phyloP scores from a whole-genome alignment of 2,797 vertebrate genomes.

The Gila robusta region DNA sequence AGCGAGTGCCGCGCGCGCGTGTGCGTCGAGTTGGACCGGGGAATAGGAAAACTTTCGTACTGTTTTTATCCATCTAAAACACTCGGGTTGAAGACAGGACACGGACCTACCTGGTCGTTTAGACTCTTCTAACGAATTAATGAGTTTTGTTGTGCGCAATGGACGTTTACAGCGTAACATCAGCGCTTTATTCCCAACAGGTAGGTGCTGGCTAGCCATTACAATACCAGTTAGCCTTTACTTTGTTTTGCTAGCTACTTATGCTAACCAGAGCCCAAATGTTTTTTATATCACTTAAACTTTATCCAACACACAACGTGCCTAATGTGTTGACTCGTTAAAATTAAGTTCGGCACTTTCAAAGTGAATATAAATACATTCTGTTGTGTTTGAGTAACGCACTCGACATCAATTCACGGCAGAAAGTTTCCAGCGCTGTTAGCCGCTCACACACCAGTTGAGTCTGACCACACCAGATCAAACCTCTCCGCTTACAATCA shows the following conservation, averaged over 20 bases:
- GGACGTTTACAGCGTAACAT: conserved; percentile 54
- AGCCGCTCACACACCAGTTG: conserved; percentile 29
- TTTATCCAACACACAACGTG: not conserved
- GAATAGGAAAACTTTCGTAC: conserved; percentile 50
- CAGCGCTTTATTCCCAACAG: conserved; percentile 61
- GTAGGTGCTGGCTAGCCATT: conserved; percentile 60
- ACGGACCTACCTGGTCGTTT: too few relatives aligned
- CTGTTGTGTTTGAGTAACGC: not conserved
- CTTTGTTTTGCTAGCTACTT: conserved; percentile 53
- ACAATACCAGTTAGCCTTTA: conserved; percentile 52
- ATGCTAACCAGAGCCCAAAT: conserved; percentile 18
- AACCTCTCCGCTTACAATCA: conserved; percentile 7
- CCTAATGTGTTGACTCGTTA: not conserved
- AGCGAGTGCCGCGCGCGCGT: conserved; percentile 72
- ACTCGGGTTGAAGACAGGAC: not conserved
- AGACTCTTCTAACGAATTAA: not conserved
- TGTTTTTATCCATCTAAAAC: conserved; percentile 10
- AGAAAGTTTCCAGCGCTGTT: conserved; percentile 49
- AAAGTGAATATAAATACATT: not conserved
- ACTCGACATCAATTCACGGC: conserved; percentile 4
- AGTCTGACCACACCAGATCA: conserved; percentile 30
- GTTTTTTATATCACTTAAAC: conserved; percentile 16
- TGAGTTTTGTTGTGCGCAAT: conserved; percentile 45
- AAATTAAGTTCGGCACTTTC: not conserved
- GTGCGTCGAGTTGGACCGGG: conserved; percentile 59